Evolutionary conservation across 1,140 invertebrate species (phyloP), one percentile per base, ranked within the genome.

Genomic region (Heliothis subflexa): DNA sequence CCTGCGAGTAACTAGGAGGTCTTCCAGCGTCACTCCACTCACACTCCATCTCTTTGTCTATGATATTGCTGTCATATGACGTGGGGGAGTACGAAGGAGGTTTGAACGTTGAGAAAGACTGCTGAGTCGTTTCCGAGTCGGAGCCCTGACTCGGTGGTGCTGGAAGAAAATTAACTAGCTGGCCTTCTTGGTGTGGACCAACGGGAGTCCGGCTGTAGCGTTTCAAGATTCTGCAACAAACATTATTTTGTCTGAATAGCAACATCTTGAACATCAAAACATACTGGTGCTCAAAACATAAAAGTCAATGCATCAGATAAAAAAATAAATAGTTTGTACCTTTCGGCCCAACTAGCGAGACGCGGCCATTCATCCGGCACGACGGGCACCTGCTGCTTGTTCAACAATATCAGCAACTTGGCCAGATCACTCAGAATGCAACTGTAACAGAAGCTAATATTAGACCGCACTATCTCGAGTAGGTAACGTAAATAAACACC

Each of bases 361-460:
- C 96, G 95, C 78, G 97, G 96, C 97, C 97, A 97, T 85, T 97
- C 97, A n/a, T 97, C 96, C n/a, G 97, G 97, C 3, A 96, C 96
- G 21, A 96, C 94, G 14, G 95, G 93, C 76, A 97, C 95, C 78
- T 96, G 95, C 61, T 97, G 96, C 86, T 96, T 95, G 87, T 97
- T 97, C 47, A 97, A 93, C 64, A 97, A 91, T 78, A 97, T 96
- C 55, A 97, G 93, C 82, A 97, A 96, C 88, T 97, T 96, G 57
- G 96, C 97, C 81, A 97, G 94, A 88, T 97, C 97, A 78, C 96
- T 96, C 66, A 97, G 90, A 57, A 97, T 96, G 57, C 97, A 97
- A 89, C 96, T 97, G 91, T 55, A 88, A 89, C 49, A 77, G 61
- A 57, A 64, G 40, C 47, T 68, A 68, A 50, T 68, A 68, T 68